phyloP scores from a whole-genome alignment of 2,113 vertebrate genomes.

The Todiramphus chloris region DNA sequence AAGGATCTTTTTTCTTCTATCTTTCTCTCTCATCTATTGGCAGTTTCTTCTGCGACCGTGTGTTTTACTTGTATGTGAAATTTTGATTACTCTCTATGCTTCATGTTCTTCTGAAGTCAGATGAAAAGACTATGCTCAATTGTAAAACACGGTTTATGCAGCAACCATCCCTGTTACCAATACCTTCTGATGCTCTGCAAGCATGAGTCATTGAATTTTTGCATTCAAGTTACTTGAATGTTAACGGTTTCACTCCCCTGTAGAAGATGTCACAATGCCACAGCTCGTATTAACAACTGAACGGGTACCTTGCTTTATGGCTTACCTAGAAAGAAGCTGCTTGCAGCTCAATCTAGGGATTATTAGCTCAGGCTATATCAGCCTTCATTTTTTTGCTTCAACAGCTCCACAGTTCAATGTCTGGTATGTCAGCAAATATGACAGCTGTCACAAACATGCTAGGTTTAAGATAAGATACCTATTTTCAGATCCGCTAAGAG shows the following conservation, averaged over 20 bases:
- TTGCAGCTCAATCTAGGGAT: neutral
- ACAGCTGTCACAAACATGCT: constrained; percentile 43
- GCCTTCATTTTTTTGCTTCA: neutral
- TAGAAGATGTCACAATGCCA: neutral
- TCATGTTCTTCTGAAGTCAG: neutral
- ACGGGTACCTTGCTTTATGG: neutral
- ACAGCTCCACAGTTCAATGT: neutral
- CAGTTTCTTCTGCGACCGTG: neutral
- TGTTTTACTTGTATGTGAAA: neutral
- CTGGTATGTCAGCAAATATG: constrained; percentile 37
- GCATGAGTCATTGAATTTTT: neutral
- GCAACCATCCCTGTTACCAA: neutral
- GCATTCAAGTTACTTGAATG: neutral
- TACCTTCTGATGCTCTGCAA: neutral
- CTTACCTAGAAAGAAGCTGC: neutral
- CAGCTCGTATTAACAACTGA: neutral
- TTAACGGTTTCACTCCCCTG: neutral
- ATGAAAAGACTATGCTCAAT: neutral
- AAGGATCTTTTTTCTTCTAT: neutral
- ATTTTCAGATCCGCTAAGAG: constrained; percentile 44
- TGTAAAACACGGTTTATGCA: neutral
- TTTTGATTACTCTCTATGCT: neutral
- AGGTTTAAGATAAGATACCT: constrained; percentile 41
- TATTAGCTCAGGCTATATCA: neutral
- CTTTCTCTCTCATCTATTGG: neutral